Conservation (phyloP, 2,113 vertebrate species). For the Barbus barbus region DNA sequence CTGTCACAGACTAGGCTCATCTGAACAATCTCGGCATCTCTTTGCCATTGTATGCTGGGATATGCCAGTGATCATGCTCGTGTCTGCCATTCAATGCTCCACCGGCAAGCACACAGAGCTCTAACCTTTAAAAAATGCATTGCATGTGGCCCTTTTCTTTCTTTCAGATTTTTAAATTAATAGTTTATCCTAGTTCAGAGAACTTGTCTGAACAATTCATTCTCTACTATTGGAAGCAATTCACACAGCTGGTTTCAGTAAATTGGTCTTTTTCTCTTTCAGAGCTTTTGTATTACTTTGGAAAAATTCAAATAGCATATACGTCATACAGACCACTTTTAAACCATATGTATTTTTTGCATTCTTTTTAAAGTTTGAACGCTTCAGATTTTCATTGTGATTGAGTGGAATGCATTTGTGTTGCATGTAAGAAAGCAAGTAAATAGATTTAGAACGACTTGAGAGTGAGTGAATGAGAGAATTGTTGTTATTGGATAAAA, state of each 20-base stretch:
- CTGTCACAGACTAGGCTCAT: slow-evolving; percentile 32
- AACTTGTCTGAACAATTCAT: background rate
- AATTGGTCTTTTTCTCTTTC: background rate
- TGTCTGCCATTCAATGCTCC: too few species aligned
- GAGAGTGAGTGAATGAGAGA: background rate
- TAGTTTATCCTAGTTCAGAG: background rate
- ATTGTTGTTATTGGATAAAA: background rate
- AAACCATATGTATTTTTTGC: too few species aligned
- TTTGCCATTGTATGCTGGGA: slow-evolving; percentile 2
- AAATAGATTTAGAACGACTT: background rate
- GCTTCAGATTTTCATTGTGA: too few species aligned
- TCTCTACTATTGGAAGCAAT: background rate
- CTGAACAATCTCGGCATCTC: background rate
- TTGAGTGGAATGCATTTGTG: too few species aligned
- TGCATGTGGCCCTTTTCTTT: background rate
- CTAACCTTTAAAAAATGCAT: background rate
- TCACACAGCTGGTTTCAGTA: background rate
- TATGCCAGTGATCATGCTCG: slow-evolving; percentile 19
- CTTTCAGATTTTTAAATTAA: background rate
- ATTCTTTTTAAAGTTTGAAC: too few species aligned
- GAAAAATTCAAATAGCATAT: background rate
- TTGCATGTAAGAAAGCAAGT: background rate
- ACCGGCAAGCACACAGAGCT: background rate
- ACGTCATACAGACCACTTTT: background rate
- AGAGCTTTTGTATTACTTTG: background rate